Evolutionary conservation across 2,797 vertebrate genomes (phyloP), one percentile per base, ranked within the genome.

Genomic region (Lithobates sylvaticus): DNA sequence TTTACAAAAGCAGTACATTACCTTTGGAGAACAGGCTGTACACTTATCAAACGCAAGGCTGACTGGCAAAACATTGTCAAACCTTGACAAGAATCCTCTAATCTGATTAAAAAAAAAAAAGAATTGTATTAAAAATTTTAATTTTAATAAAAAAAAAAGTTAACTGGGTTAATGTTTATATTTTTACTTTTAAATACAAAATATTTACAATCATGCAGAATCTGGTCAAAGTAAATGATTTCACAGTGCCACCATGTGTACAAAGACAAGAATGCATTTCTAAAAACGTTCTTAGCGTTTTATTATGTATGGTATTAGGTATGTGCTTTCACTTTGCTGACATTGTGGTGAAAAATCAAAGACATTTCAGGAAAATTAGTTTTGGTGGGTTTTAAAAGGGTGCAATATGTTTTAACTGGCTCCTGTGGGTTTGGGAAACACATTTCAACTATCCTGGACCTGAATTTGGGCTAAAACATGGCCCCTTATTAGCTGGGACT

Each of bases 1-100:
- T 36, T 36, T 36, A 6, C 6, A 12, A 3, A 58, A 58, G 23
- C 12, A 39, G 10, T 54, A n/a, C 29, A 15, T 74, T 95, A 99
- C 98, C 91, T 97, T 94, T 77, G 94, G 87, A n/a, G 98, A 99
- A 91, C 98, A 99, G 88, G 98, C 98, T 0, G 98, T 99, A 91
- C 98, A 99, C 91, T 99, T 99, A 93, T 99, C 98, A 91, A 99
- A 99, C 0, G 98, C 98, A 90, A 99, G 91, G 89, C 98, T 99
- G 88, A 98, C 98, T 73, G 98, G 98, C 90, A 99, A 96, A 85
- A 99, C 98, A 3, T 99, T 98, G 93, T 99, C 98, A 89, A 99
- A 99, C 85, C 98, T 95, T 36, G 98, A 97, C 74, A 99, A 96
- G 93, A 99, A 99, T 34, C 98, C 98, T 89, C 98, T 96, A 86